These are phyloP conservation scores for Pristionchus maxplancki DNA, from an alignment of 2,888 invertebrate species.

Conservation along the genomic window DNA sequence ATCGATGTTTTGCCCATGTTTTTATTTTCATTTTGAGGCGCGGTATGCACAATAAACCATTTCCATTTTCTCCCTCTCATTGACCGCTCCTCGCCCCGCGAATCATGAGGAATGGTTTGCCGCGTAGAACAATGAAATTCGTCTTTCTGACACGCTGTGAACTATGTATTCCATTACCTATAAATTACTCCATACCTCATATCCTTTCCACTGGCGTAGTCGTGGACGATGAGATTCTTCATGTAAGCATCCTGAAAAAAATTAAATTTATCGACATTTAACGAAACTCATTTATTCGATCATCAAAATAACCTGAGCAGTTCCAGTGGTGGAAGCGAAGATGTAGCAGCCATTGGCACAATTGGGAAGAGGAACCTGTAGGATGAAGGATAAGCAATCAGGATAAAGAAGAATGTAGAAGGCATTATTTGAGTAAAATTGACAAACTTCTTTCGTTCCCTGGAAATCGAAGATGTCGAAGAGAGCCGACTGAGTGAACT, in stretches of 20 bases:
- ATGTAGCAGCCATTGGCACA: conserved; percentile 8
- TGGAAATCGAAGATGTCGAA: conserved; percentile 11
- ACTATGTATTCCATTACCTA: neutral
- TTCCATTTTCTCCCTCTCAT: no score
- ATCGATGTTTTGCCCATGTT: no score
- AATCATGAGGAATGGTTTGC: no score
- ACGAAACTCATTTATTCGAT: no score
- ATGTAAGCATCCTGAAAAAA: conserved; percentile 1
- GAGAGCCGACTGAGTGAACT: neutral
- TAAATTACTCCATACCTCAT: neutral
- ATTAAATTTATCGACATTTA: no score
- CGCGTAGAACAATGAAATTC: no score
- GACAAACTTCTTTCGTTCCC: neutral
- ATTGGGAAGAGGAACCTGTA: neutral
- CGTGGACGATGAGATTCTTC: conserved; percentile 17
- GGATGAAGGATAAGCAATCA: no score
- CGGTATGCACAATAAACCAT: no score
- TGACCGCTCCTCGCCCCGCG: no score
- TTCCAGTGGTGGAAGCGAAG: neutral
- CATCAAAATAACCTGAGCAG: neutral
- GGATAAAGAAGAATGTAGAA: no score
- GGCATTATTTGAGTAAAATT: neutral
- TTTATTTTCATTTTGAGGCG: no score
- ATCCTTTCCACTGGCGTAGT: neutral
- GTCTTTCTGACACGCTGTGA: no score